phyloP scores from a whole-genome alignment of 2,113 vertebrate species.

The Ameiurus melas region DNA sequence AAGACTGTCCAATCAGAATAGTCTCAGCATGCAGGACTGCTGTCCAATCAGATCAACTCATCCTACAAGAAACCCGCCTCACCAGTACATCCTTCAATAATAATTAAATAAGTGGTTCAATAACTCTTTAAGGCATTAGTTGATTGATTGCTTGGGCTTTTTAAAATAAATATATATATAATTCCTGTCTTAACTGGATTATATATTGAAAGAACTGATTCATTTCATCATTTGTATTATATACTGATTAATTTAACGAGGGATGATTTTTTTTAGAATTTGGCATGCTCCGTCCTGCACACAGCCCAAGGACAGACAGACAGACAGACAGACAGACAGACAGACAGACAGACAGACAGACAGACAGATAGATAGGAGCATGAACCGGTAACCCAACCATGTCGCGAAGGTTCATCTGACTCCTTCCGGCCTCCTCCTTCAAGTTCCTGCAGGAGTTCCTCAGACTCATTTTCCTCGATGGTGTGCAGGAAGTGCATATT shows the following conservation, averaged over 20 bases:
- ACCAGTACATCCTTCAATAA: background rate
- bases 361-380: too few relatives aligned
- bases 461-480: slow-evolving; percentile 34
- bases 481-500: slow-evolving; percentile 39
- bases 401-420: background rate
- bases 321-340: too few relatives aligned
- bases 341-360: too few relatives aligned
- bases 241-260: background rate
- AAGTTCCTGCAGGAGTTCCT: slow-evolving; percentile 6
- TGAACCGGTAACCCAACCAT: background rate
- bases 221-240: background rate
- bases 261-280: background rate
- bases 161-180: too few relatives aligned
- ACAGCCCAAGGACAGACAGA: background rate
- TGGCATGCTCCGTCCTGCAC: background rate
- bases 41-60: background rate
- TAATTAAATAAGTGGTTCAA: background rate
- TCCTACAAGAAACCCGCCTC: background rate
- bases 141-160: background rate
- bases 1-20: too few relatives aligned
- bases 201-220: background rate
- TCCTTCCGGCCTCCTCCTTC: background rate
- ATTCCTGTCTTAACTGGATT: background rate
- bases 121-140: background rate
- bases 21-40: background rate